A percentile compares a stretch with the other conserved stretches of the same genome.
Conservation (phyloP, 2,113 vertebrate genomes). For the Clupea harengus region DNA sequence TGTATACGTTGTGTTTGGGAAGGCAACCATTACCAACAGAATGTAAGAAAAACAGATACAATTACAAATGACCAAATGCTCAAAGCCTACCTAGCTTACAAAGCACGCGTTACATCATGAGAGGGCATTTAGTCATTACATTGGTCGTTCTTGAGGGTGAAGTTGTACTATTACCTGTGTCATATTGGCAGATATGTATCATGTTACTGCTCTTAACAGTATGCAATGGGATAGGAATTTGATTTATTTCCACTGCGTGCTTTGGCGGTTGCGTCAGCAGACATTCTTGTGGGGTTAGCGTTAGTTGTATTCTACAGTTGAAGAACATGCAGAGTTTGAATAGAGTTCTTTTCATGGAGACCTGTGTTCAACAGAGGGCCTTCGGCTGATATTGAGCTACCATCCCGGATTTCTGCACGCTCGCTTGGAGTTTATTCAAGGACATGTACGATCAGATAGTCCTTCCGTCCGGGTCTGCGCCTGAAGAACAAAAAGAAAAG, state of each 20-base stretch:
- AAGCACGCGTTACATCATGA: neutral
- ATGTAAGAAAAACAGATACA: neutral
- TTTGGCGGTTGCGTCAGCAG: constrained; percentile 1
- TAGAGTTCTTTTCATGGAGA: neutral
- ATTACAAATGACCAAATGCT: neutral
- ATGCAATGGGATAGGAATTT: neutral
- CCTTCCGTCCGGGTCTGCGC: constrained; percentile 1
- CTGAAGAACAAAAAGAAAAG: constrained; percentile 9
- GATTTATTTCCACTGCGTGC: neutral
- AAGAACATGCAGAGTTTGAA: neutral
- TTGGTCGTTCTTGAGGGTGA: neutral
- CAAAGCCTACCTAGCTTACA: neutral
- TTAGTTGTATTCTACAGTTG: neutral
- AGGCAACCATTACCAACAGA: neutral
- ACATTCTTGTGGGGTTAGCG: neutral
- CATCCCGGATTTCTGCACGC: neutral
- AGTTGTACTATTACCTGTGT: neutral
- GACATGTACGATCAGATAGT: constrained; percentile 15
- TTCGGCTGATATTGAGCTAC: neutral
- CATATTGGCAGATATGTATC: neutral
- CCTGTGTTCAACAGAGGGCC: neutral
- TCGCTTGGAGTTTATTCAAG: constrained; percentile 22
- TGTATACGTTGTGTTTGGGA: neutral
- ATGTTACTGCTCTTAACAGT: neutral
- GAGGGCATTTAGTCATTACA: neutral